phyloP scores from a whole-genome alignment of 2,797 vertebrate species.

The Catharus ustulatus region DNA sequence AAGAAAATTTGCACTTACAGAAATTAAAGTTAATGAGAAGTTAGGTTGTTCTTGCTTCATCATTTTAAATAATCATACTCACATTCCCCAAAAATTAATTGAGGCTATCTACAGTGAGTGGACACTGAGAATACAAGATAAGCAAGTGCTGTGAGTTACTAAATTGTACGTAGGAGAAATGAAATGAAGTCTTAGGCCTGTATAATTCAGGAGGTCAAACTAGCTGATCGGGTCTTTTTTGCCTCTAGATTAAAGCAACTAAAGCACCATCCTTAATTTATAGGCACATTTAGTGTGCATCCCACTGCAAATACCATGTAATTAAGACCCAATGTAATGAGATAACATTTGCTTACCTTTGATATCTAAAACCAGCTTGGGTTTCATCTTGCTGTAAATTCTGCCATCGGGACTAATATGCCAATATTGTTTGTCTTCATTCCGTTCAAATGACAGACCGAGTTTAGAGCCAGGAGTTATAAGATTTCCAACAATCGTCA shows the following conservation, averaged over 20 bases:
- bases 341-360: constrained; percentile 88
- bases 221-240: constrained; percentile 26
- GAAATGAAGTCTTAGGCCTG: not conserved
- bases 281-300: constrained; percentile 20
- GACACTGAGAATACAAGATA: constrained; percentile 58
- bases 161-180: not conserved
- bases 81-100: not conserved
- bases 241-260: constrained; percentile 42
- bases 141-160: constrained; percentile 32
- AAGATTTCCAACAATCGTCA: constrained; percentile 87
- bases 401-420: constrained; percentile 86
- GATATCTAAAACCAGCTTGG: constrained; percentile 90
- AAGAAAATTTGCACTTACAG: constrained; percentile 1
- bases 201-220: constrained; percentile 53
- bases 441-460: constrained; percentile 83
- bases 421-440: constrained; percentile 87
- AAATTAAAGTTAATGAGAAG: constrained; percentile 48
- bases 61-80: constrained; percentile 16
- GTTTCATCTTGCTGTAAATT: constrained; percentile 86
- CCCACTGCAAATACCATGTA: constrained; percentile 25
- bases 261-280: constrained; percentile 43
- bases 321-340: constrained; percentile 40
- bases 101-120: constrained; percentile 39
- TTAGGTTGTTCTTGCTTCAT: constrained; percentile 19
- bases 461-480: constrained; percentile 89